Conservation (phyloP, 2,113 vertebrate genomes). For the Campylomormyrus tamandua region DNA sequence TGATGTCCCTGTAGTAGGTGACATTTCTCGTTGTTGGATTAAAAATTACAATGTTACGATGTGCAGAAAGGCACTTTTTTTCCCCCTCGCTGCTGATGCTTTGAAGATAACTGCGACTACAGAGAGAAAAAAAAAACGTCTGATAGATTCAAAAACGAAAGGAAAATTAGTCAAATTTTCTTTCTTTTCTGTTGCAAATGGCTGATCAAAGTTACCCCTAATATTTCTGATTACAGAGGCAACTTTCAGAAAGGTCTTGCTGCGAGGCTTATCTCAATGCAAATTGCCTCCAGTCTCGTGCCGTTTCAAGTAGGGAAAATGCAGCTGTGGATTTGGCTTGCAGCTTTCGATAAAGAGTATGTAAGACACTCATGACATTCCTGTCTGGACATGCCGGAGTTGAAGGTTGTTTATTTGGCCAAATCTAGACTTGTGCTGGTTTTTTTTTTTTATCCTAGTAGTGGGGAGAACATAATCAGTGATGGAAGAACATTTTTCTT, state of each 20-base stretch:
- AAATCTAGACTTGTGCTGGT: constrained; percentile 67
- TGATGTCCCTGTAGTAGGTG: neutral
- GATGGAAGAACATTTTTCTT: neutral
- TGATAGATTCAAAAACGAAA: neutral
- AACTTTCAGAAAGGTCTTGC: neutral
- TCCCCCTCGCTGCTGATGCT: neutral
- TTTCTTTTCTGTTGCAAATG: neutral
- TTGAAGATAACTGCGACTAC: neutral
- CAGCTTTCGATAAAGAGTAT: neutral
- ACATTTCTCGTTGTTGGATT: neutral
- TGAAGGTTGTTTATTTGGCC: constrained; percentile 57
- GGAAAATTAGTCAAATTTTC: neutral
- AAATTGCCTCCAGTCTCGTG: neutral
- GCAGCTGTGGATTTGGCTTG: neutral
- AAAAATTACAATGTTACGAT: neutral
- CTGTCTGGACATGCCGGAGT: constrained; percentile 19
- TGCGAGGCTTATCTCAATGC: neutral
- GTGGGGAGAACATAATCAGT: constrained; percentile 22
- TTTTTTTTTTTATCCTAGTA: constrained; percentile 62
- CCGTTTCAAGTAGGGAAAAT: neutral
- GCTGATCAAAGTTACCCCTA: neutral
- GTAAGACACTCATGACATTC: constrained; percentile 7
- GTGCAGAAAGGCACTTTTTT: neutral
- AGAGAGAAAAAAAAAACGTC: neutral
- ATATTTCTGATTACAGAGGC: neutral